Percentiles rank a stretch among this genome's conserved stretches.
Evolutionary conservation across 2,888 invertebrate genomes (phyloP).

Genomic region (Notocelia uddmanniana): DNA sequence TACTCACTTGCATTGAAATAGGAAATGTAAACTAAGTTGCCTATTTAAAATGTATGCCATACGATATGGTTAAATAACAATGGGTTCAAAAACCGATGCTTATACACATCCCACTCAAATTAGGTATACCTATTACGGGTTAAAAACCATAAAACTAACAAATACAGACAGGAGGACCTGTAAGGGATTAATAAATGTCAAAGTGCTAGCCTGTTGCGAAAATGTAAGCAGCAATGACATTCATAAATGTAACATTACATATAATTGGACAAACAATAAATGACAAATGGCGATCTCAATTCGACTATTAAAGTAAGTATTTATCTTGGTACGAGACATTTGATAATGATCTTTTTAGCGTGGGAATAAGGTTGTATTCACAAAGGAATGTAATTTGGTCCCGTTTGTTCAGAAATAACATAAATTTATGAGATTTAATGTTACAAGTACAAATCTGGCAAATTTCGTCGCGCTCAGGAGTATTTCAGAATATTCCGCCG

Average conservation of each 20-base stretch:
- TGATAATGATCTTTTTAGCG: constrained; percentile 51
- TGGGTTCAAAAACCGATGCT: no score
- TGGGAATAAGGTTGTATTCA: constrained; percentile 49
- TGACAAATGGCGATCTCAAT: constrained; percentile 60
- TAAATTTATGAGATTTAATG: constrained; percentile 70
- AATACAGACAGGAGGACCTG: no score
- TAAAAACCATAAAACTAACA: no score
- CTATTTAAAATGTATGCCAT: no score
- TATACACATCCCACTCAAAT: no score
- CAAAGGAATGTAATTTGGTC: constrained; percentile 47
- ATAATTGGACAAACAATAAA: constrained; percentile 51
- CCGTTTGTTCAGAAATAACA: constrained; percentile 64
- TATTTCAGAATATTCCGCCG: constrained; percentile 19
- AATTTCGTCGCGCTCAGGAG: constrained; percentile 34
- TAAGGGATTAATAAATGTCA: not conserved
- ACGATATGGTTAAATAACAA: no score
- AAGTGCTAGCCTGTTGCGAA: not conserved
- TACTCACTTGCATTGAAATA: no score
- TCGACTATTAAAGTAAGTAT: constrained; percentile 45
- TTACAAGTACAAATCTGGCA: constrained; percentile 52
- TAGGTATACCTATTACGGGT: no score
- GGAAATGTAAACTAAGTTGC: no score
- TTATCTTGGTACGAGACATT: constrained; percentile 49
- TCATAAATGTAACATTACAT: constrained; percentile 24
- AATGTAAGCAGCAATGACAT: constrained; percentile 21